phyloP scores from a whole-genome alignment of 2,113 vertebrate species.

The Nibea albiflora region DNA sequence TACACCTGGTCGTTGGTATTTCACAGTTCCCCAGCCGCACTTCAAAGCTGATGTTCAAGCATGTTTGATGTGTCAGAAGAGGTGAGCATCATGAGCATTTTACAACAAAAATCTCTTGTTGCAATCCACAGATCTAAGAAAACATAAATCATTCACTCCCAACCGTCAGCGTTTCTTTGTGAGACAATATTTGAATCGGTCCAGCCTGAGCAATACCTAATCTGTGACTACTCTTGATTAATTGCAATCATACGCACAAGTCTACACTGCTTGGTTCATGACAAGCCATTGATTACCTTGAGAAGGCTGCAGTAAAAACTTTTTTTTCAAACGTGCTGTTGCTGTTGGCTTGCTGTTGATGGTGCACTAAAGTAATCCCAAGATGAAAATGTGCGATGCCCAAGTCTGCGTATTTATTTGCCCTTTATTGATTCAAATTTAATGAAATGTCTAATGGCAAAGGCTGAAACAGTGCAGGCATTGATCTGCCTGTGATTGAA shows the following conservation, averaged over 20 bases:
- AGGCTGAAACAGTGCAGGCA: conserved; percentile 74
- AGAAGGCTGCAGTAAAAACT: conserved; percentile 23
- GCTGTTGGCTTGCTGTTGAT: conserved; percentile 49
- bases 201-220: background rate
- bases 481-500: conserved; percentile 82
- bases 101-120: background rate
- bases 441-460: conserved; percentile 79
- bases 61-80: conserved; percentile 19
- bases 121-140: conserved; percentile 2
- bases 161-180: background rate
- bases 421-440: conserved; percentile 74
- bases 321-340: conserved; percentile 40
- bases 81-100: conserved; percentile 5
- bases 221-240: conserved; percentile 1
- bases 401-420: conserved; percentile 74
- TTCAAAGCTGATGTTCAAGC: conserved; percentile 24
- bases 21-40: background rate
- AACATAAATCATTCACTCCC: background rate
- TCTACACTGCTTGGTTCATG: conserved; percentile 2
- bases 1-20: conserved; percentile 41
- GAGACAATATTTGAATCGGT: background rate
- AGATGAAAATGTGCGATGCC: conserved; percentile 71
- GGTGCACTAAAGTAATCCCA: conserved; percentile 53
- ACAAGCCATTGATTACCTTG: conserved; percentile 34
- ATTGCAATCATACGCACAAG: conserved; percentile 3